Conservation (phyloP, 1,140 invertebrate species). For the Aphis gossypii region DNA sequence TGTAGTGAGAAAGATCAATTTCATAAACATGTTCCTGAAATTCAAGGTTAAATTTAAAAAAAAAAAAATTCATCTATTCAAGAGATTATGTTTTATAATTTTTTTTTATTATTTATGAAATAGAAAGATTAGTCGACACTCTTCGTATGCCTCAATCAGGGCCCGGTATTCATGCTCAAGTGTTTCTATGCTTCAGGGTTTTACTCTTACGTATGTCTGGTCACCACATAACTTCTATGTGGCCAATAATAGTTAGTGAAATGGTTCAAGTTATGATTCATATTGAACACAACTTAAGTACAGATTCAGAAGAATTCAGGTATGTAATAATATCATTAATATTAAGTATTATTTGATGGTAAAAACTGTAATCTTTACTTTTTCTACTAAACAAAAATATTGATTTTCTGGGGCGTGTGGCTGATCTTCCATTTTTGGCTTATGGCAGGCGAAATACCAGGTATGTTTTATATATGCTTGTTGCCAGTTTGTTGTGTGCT, state of each 20-base stretch:
- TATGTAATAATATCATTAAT: constrained; percentile 63
- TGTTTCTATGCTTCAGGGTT: constrained; percentile 91
- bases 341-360: background rate
- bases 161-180: constrained; percentile 84
- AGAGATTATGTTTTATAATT: background rate
- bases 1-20: constrained; percentile 94
- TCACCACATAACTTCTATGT: constrained; percentile 85
- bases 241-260: constrained; percentile 94
- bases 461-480: constrained; percentile 51
- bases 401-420: constrained; percentile 53
- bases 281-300: constrained; percentile 86
- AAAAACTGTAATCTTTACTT: background rate
- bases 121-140: constrained; percentile 88
- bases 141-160: constrained; percentile 80
- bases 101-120: constrained; percentile 57
- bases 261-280: constrained; percentile 90
- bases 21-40: constrained; percentile 90
- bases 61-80: background rate
- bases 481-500: constrained; percentile 51
- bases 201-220: constrained; percentile 86
- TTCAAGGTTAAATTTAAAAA: constrained; percentile 76
- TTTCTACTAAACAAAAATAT: constrained; percentile 17
- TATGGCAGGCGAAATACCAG: constrained; percentile 57
- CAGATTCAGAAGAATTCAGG: constrained; percentile 83
- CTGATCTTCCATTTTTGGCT: constrained; percentile 54